Evolutionary conservation across 30 jellyfish, hydroid and myxozoan genomes (phyloP).

Genomic region (Thelohanellus kitauei): DNA sequence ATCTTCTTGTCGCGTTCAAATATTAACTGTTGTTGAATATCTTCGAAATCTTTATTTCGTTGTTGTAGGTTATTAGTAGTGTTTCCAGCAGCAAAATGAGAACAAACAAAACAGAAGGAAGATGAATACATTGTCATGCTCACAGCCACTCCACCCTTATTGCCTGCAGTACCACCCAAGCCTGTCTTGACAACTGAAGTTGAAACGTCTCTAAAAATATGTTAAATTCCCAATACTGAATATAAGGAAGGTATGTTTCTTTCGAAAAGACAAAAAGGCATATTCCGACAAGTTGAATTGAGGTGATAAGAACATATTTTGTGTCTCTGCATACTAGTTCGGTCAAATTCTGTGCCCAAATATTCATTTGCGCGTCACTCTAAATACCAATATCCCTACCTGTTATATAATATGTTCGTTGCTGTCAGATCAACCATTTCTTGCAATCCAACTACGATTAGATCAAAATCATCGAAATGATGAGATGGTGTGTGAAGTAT

Average conservation of each 20-base stretch:
- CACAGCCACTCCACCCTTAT: slow-evolving; percentile 87
- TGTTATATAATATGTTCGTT: slow-evolving; percentile 11
- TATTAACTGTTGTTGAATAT: slow-evolving; percentile 23
- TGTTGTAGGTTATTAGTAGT: slow-evolving; percentile 17
- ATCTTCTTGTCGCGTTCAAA: not conserved
- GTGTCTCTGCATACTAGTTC: slow-evolving; percentile 14
- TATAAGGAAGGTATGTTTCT: slow-evolving; percentile 42
- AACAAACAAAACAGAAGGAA: slow-evolving; percentile 62
- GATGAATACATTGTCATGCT: slow-evolving; percentile 49
- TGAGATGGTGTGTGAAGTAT: too few species aligned
- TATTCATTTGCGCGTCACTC: slow-evolving; percentile 45
- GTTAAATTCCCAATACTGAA: slow-evolving; percentile 16
- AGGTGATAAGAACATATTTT: slow-evolving; percentile 39
- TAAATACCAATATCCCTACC: too few species aligned
- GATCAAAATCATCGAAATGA: too few species aligned
- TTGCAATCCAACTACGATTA: slow-evolving; percentile 62
- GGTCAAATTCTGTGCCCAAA: too few species aligned
- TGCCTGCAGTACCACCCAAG: slow-evolving; percentile 72
- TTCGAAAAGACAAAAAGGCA: slow-evolving; percentile 56
- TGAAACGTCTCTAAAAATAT: slow-evolving; percentile 44
- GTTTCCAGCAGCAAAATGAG: slow-evolving; percentile 92
- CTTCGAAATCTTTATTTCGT: slow-evolving; percentile 37
- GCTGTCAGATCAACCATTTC: slow-evolving; percentile 64
- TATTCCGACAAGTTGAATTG: slow-evolving; percentile 89
- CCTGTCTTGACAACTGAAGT: slow-evolving; percentile 72